phyloP scores from a whole-genome alignment of 2,888 invertebrate genomes.

The Polia nebulosa region DNA sequence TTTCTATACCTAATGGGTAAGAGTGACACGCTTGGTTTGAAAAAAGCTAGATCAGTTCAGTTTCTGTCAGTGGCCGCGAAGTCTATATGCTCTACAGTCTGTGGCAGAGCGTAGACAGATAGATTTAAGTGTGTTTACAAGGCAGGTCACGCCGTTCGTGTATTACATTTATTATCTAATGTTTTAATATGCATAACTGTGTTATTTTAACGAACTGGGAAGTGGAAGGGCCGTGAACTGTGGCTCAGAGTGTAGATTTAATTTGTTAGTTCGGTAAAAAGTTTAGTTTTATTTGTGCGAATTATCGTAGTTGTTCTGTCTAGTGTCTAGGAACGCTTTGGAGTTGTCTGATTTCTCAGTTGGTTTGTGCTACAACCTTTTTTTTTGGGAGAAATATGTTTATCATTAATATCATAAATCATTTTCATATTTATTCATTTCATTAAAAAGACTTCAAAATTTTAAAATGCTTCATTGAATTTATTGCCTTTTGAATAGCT shows the following conservation, averaged over 20 bases:
- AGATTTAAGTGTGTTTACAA: slow-evolving; percentile 17
- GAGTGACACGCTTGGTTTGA: background rate
- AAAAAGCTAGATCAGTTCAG: background rate
- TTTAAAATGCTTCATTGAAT: too few relatives aligned
- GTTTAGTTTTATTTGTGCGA: slow-evolving; percentile 23
- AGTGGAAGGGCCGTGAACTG: slow-evolving; percentile 60
- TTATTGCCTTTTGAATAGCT: too few relatives aligned
- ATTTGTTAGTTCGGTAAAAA: background rate
- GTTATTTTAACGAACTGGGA: slow-evolving; percentile 59
- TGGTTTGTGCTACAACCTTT: too few relatives aligned
- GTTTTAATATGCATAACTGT: slow-evolving; percentile 50
- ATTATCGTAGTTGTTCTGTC: slow-evolving; percentile 10
- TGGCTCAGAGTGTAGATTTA: slow-evolving; percentile 3
- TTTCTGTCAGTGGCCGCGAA: background rate
- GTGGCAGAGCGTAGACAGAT: background rate
- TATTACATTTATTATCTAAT: slow-evolving; percentile 17
- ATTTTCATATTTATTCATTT: too few relatives aligned
- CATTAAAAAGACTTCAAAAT: too few relatives aligned
- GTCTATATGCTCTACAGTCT: background rate
- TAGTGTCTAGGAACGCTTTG: slow-evolving; percentile 1
- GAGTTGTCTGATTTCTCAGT: background rate
- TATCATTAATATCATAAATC: too few relatives aligned
- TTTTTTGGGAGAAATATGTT: too few relatives aligned
- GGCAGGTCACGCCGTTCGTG: slow-evolving; percentile 58
- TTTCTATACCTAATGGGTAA: background rate